phyloP scores from a whole-genome alignment of 2,888 invertebrate species.

The Cabera pusaria region DNA sequence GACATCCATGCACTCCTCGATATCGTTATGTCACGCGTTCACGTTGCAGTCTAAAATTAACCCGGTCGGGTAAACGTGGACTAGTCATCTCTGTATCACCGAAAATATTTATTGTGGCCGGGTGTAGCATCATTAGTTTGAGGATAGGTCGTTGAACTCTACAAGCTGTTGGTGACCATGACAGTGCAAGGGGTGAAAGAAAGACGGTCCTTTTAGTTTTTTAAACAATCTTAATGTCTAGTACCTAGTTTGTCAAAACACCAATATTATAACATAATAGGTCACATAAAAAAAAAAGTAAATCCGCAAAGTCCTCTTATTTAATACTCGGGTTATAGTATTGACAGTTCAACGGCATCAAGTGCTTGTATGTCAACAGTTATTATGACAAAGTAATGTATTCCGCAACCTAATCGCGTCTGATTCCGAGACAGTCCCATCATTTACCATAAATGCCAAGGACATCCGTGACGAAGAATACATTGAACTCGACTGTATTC shows the following conservation, averaged over 20 bases:
- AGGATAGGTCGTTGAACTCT: constrained; percentile 18
- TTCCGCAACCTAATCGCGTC: constrained; percentile 14
- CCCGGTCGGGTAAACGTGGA: constrained; percentile 42
- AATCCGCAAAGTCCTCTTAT: too few relatives aligned
- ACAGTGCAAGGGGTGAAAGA: too few relatives aligned
- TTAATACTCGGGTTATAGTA: too few relatives aligned
- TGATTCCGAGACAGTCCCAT: constrained; percentile 15
- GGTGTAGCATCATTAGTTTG: constrained; percentile 13
- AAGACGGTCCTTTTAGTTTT: too few relatives aligned
- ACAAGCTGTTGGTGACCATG: too few relatives aligned
- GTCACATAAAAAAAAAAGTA: too few relatives aligned
- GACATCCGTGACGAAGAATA: constrained; percentile 1
- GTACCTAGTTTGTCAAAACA: too few relatives aligned
- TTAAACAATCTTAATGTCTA: too few relatives aligned
- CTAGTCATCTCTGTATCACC: constrained; percentile 29
- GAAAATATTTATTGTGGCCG: constrained; percentile 42
- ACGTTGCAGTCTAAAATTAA: constrained; percentile 57
- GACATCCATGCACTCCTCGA: constrained; percentile 40
- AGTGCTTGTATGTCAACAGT: constrained; percentile 11
- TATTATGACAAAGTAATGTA: constrained; percentile 15
- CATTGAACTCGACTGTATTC: constrained; percentile 1
- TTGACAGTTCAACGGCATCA: background rate
- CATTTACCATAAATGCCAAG: constrained; percentile 25
- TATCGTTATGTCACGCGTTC: constrained; percentile 47
- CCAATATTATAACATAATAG: too few relatives aligned